Conservation (phyloP, 2,888 invertebrate genomes). For the Sialis fuliginosa region DNA sequence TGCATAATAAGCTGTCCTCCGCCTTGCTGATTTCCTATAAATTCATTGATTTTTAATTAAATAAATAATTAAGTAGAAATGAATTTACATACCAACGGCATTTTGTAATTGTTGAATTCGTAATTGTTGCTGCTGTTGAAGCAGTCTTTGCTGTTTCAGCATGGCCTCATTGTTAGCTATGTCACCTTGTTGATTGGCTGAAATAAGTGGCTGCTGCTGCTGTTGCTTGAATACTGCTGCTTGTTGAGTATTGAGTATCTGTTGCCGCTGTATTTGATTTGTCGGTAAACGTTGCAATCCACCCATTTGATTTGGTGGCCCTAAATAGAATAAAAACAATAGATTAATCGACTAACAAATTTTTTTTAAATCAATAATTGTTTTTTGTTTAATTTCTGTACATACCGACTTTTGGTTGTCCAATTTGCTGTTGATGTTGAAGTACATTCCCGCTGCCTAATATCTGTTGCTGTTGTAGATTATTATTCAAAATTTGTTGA, state of each 20-base stretch:
- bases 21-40: slow-evolving; percentile 15
- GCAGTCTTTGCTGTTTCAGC: slow-evolving; percentile 16
- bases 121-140: slow-evolving; percentile 20
- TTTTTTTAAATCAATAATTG: too few relatives aligned
- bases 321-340: too few relatives aligned
- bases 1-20: slow-evolving; percentile 11
- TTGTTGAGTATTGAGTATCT: slow-evolving; percentile 6
- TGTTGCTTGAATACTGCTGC: slow-evolving; percentile 18
- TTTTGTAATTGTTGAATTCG: slow-evolving; percentile 21
- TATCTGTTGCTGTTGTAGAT: slow-evolving; percentile 11
- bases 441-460: slow-evolving; percentile 6
- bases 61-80: too few relatives aligned
- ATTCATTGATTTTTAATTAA: too few relatives aligned
- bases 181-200: slow-evolving; percentile 23
- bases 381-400: too few relatives aligned
- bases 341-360: too few relatives aligned
- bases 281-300: slow-evolving; percentile 4
- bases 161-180: slow-evolving; percentile 8
- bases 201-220: slow-evolving; percentile 24
- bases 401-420: slow-evolving; percentile 12
- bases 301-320: slow-evolving; percentile 5
- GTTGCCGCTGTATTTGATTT: slow-evolving; percentile 9
- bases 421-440: slow-evolving; percentile 12
- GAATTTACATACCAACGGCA: slow-evolving; percentile 11
- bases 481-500: slow-evolving; percentile 14